Evolutionary conservation across 2,797 vertebrate species (phyloP).

Genomic region (Gymnothorax javanicus): DNA sequence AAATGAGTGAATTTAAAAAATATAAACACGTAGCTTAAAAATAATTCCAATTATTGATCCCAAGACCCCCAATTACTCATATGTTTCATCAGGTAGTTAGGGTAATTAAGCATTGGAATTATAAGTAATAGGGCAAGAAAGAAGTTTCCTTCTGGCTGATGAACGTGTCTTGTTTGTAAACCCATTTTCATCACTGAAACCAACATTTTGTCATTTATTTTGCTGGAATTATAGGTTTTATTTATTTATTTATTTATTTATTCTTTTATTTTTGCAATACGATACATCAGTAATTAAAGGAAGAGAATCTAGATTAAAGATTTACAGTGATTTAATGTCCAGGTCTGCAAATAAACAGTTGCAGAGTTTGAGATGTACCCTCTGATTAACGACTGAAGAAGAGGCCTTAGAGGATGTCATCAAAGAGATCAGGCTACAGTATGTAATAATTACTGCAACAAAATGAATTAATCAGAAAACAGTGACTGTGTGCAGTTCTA

Average conservation of each 20-base stretch:
- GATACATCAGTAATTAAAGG: conserved; percentile 33
- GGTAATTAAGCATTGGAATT: background rate
- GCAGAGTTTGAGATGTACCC: background rate
- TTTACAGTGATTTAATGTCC: conserved; percentile 53
- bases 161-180: background rate
- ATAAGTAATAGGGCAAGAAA: background rate
- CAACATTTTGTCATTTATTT: background rate
- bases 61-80: background rate
- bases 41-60: background rate
- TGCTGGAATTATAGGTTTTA: background rate
- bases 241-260: background rate
- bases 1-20: background rate
- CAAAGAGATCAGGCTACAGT: background rate
- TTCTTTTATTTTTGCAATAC: background rate
- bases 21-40: background rate
- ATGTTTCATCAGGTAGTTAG: background rate
- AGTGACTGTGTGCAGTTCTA: background rate
- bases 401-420: background rate
- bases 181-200: conserved; percentile 2
- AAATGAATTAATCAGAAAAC: conserved; percentile 11
- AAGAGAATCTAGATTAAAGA: conserved; percentile 31
- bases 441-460: background rate
- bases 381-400: conserved; percentile 4
- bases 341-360: background rate
- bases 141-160: background rate